These are phyloP conservation scores for Malurus melanocephalus DNA, from an alignment of 2,113 vertebrate species.

Conservation along the genomic window DNA sequence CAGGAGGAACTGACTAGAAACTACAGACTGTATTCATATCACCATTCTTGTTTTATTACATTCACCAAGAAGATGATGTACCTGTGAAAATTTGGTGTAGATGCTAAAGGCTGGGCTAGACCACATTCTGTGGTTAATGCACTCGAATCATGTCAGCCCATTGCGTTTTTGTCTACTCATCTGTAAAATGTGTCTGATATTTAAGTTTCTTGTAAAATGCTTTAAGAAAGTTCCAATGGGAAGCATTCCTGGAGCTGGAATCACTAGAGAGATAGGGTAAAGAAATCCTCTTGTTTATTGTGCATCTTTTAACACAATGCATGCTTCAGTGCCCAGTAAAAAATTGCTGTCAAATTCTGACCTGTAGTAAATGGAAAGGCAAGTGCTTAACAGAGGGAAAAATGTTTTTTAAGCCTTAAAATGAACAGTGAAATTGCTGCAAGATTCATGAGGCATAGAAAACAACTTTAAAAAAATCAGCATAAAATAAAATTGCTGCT, in stretches of 20 bases:
- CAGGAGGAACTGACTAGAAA: background rate
- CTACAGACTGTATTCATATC: background rate
- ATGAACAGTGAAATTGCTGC: slow-evolving; percentile 6
- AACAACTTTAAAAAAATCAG: background rate
- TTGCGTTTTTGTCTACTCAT: background rate
- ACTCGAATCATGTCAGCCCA: background rate
- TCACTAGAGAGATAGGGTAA: background rate
- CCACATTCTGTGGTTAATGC: background rate
- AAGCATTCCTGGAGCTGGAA: background rate
- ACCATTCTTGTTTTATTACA: background rate
- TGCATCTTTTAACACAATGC: background rate
- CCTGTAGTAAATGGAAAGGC: background rate
- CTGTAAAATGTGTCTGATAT: background rate
- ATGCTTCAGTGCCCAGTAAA: background rate
- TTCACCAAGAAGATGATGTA: background rate
- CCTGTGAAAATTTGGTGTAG: background rate
- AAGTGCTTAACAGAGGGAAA: background rate
- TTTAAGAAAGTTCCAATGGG: background rate
- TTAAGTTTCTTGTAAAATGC: background rate
- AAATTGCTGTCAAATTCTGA: slow-evolving; percentile 31
- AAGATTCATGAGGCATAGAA: background rate
- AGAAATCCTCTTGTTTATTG: background rate
- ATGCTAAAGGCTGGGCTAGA: background rate
- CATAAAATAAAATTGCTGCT: background rate
- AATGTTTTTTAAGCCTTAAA: background rate